Evolutionary conservation across 2,113 vertebrate species (phyloP).

Genomic region (Dromas ardeola): DNA sequence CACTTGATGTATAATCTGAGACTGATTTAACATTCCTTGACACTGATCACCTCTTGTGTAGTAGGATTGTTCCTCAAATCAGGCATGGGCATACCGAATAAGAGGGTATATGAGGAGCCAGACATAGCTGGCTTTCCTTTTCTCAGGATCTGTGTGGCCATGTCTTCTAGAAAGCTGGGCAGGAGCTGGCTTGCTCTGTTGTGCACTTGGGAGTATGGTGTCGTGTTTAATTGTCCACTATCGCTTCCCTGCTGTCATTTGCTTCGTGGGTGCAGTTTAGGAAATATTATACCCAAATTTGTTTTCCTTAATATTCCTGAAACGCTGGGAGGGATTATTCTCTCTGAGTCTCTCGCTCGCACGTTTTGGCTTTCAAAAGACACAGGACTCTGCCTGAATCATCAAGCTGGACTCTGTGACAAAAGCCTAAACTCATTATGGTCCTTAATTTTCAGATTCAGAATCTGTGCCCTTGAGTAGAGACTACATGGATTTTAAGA

Average conservation of each 20-base stretch:
- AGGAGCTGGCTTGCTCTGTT: background rate
- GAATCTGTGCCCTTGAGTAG: background rate
- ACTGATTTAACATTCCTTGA: background rate
- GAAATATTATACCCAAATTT: background rate
- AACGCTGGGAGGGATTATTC: background rate
- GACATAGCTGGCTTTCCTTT: background rate
- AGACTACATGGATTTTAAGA: background rate
- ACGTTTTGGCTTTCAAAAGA: background rate
- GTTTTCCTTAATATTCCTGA: background rate
- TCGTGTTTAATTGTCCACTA: background rate
- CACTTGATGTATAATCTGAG: background rate
- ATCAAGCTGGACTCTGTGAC: background rate
- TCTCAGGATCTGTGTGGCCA: background rate
- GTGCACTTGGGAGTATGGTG: rapidly evolving
- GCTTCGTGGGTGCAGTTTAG: background rate
- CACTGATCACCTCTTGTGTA: background rate
- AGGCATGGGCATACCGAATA: too few relatives aligned
- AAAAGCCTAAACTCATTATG: background rate
- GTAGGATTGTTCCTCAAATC: background rate
- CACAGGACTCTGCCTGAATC: background rate
- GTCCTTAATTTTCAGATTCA: background rate
- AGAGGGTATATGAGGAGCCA: background rate
- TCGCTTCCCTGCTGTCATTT: background rate
- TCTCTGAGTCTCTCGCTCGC: background rate
- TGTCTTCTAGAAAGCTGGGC: background rate